Evolutionary conservation across 2,888 invertebrate genomes (phyloP).

Genomic region (Synanthedon myopaeformis): DNA sequence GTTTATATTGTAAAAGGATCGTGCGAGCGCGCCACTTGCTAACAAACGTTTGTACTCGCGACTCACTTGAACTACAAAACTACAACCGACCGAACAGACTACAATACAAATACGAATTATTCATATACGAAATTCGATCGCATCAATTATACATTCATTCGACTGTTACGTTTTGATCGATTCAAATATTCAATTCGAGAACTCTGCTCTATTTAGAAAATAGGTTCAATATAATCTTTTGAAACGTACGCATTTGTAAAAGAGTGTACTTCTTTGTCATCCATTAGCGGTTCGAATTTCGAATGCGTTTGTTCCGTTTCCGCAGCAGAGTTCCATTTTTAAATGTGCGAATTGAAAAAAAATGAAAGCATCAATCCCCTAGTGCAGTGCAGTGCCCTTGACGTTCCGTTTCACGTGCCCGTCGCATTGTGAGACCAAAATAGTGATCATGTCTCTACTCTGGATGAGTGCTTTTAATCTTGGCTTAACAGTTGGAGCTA

Average conservation of each 20-base stretch:
- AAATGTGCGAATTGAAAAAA: conserved; percentile 5
- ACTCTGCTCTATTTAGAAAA: neutral
- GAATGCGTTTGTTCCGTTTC: conserved; percentile 4
- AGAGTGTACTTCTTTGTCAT: neutral
- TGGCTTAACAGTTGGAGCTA: conserved; percentile 73
- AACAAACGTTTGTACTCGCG: conserved; percentile 26
- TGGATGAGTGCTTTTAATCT: conserved; percentile 76
- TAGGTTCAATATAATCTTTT: no score
- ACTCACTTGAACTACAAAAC: conserved; percentile 9
- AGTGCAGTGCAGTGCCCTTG: conserved; percentile 15
- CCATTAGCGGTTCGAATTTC: neutral
- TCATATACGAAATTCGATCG: neutral
- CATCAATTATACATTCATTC: neutral
- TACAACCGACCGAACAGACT: neutral
- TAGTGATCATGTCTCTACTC: conserved; percentile 67
- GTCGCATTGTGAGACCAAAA: conserved; percentile 4
- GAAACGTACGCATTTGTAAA: no score
- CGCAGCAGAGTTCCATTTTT: neutral
- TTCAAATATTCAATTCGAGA: neutral
- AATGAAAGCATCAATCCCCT: conserved; percentile 12
- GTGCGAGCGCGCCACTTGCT: conserved; percentile 33
- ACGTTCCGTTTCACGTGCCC: conserved; percentile 2
- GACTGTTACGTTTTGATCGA: neutral
- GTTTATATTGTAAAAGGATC: conserved; percentile 39
- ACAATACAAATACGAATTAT: no score